Evolutionary conservation across 2,888 invertebrate species (phyloP).

Genomic region (Blastobasis lacticolella): DNA sequence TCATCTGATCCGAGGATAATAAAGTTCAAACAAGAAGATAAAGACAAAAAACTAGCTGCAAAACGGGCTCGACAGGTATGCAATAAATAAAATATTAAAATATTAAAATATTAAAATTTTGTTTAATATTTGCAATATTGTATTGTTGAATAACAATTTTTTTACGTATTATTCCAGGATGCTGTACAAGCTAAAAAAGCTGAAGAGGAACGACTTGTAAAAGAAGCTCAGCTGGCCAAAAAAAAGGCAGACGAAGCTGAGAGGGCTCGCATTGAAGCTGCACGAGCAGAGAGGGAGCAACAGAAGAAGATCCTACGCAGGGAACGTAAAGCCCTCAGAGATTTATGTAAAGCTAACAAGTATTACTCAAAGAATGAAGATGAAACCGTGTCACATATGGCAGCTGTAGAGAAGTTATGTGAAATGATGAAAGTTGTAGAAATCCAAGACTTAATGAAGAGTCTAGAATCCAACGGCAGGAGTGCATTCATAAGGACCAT

Average conservation of each 20-base stretch:
- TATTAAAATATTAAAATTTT: neutral
- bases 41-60: conserved; percentile 89
- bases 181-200: conserved; percentile 87
- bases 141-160: conserved; percentile 1
- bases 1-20: conserved; percentile 94
- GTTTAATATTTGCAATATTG: neutral
- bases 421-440: conserved; percentile 83
- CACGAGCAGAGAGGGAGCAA: conserved; percentile 89
- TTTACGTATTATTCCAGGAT: conserved; percentile 60
- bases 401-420: conserved; percentile 93
- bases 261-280: conserved; percentile 85
- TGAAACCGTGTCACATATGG: conserved; percentile 87
- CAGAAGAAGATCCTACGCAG: conserved; percentile 90
- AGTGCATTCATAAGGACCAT: conserved; percentile 79
- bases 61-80: conserved; percentile 87
- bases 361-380: conserved; percentile 83
- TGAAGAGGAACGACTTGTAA: conserved; percentile 84
- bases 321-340: conserved; percentile 86
- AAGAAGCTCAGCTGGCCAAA: conserved; percentile 82
- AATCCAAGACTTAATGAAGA: conserved; percentile 83
- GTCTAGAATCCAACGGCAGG: conserved; percentile 77
- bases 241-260: conserved; percentile 88
- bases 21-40: conserved; percentile 94
- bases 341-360: conserved; percentile 85
- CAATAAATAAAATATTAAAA: neutral